Conservation (phyloP, 35 echinoderm and acorn worm genomes). For the Anneissia japonica region DNA sequence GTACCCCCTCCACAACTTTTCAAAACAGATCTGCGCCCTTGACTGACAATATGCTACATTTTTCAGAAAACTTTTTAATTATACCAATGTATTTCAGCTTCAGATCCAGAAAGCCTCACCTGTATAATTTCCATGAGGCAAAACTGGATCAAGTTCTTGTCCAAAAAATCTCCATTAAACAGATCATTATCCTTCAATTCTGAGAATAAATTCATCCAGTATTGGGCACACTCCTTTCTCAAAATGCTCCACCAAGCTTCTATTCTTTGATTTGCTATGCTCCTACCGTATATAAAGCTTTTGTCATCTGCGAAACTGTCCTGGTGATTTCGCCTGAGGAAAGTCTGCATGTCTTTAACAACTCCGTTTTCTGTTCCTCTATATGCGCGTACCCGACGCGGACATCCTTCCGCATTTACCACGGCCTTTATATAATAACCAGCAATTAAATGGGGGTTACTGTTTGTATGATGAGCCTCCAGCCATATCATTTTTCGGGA, state of each 20-base stretch:
- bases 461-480: conserved; percentile 33
- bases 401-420: not conserved
- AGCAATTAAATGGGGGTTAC: conserved; percentile 34
- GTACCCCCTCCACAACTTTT: no score
- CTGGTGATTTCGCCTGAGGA: conserved; percentile 28
- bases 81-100: no score
- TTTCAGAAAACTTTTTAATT: no score
- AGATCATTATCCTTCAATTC: conserved; percentile 44
- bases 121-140: conserved; percentile 51
- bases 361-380: conserved; percentile 28
- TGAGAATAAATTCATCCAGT: conserved; percentile 56
- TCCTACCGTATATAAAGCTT: conserved; percentile 52
- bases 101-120: no score
- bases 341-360: conserved; percentile 1
- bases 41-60: no score
- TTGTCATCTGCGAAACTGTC: conserved; percentile 39
- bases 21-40: no score
- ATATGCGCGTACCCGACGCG: conserved; percentile 31
- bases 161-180: conserved; percentile 47
- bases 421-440: conserved; percentile 32
- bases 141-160: conserved; percentile 54
- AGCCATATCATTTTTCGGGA: conserved; percentile 35
- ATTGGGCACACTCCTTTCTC: conserved; percentile 46
- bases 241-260: conserved; percentile 65
- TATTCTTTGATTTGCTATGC: conserved; percentile 61